Evolutionary conservation across 92 coral and sea anemone genomes (phyloP), one percentile per base, ranked within the genome.

Genomic region (Isaurus tuberculatus): DNA sequence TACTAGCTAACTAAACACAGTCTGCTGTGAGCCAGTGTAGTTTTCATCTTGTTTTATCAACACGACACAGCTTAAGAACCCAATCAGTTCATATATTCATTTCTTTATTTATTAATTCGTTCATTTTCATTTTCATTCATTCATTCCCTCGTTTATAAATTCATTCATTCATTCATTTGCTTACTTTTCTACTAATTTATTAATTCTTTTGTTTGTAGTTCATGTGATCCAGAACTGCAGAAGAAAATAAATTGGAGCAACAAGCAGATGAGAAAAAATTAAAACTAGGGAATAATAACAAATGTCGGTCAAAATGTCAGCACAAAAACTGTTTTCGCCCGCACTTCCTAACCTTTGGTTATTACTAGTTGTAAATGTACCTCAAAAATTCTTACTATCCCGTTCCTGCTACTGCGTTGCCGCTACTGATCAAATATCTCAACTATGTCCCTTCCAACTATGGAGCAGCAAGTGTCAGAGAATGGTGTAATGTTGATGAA

Each of bases 201-300:
- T 58, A 20, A 58, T 20, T 58, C 30, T 40, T 65, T 60, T 65
- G 16, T 32, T 19, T 69, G 85, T 33, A 80, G 85, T 80, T 36
- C 85, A 80, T 80, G 85, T 65, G 37, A 80, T 80, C 61, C 84
- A 60, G 84, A 80, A 60, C 64, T 80, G 37, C 84, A 60, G 84
- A 80, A 60, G 65, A 80, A 80, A 27, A 36, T 80, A 55, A 80
- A 64, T 63, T 64, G 73, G 73, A 65, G 61, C 74, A 80, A 80
- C 73, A 80, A 80, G 70, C 73, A 80, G 51, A n/a, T n/a, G n/a
- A n/a, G n/a, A n/a, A n/a, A n/a, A n/a, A n/a, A n/a, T n/a, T n/a
- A n/a, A n/a, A n/a, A n/a, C n/a, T n/a, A n/a, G n/a, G n/a, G n/a
- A n/a, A n/a, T n/a, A n/a, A n/a, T n/a, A n/a, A n/a, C n/a, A n/a